Percentiles rank a stretch among this genome's conserved stretches.
Evolutionary conservation across 2,113 vertebrate species (phyloP).

Genomic region (Promerops cafer): DNA sequence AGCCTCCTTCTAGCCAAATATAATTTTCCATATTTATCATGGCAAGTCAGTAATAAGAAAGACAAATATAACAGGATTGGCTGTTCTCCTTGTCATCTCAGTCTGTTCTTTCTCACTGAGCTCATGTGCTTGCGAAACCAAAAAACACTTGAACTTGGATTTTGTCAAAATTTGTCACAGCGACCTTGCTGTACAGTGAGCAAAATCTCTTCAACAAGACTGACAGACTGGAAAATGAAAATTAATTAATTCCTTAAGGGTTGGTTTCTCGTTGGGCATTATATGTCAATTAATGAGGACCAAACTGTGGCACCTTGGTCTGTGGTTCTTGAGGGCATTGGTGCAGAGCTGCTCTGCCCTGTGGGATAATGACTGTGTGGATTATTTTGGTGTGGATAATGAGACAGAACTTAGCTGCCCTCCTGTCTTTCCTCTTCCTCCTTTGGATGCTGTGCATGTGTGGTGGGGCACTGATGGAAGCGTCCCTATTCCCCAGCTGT

Average conservation of each 20-base stretch:
- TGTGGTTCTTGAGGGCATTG: neutral
- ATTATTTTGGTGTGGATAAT: neutral
- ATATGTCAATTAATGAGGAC: neutral
- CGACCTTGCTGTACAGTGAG: neutral
- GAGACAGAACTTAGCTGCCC: neutral
- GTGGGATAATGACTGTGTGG: neutral
- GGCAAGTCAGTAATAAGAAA: conserved; percentile 59
- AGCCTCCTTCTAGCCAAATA: conserved; percentile 60
- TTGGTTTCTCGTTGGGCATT: neutral
- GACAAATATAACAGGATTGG: conserved; percentile 59
- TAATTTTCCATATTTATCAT: conserved; percentile 62
- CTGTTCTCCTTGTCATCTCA: conserved; percentile 37
- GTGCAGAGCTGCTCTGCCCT: neutral
- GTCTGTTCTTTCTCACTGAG: conserved; percentile 53
- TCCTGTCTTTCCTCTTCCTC: neutral
- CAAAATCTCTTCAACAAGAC: neutral
- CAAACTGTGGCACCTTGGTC: neutral
- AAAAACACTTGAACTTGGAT: conserved; percentile 13
- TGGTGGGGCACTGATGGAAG: neutral
- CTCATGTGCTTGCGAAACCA: conserved; percentile 34
- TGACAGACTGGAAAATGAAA: neutral
- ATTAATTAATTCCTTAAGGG: neutral
- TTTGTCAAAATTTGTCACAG: neutral
- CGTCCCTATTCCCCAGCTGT: fast-evolving
- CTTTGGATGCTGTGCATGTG: neutral